Evolutionary conservation across 2,113 vertebrate species (phyloP).

Genomic region (Leptocoma aspasia): DNA sequence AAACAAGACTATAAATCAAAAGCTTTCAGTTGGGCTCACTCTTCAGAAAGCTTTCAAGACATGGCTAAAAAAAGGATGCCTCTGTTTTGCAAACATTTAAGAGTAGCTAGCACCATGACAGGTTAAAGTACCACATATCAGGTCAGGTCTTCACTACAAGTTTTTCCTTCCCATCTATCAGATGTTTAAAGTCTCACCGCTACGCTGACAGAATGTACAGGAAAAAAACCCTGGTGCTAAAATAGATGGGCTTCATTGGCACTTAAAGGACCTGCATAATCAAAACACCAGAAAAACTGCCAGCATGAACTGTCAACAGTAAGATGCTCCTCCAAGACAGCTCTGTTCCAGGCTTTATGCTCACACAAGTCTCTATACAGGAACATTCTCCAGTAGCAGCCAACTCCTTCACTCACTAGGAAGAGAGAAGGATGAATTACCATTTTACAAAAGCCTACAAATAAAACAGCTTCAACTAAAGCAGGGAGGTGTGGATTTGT

Average conservation of each 20-base stretch:
- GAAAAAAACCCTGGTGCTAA: not conserved
- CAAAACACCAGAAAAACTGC: not conserved
- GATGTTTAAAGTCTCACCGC: not conserved
- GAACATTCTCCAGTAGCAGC: not conserved
- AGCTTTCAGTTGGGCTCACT: not conserved
- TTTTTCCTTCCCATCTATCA: not conserved
- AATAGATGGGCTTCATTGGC: fast-evolving
- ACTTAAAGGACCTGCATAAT: not conserved
- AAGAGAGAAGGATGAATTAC: not conserved
- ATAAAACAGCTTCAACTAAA: not conserved
- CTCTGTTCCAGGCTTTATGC: not conserved
- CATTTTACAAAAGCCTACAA: not conserved
- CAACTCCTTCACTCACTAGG: not conserved
- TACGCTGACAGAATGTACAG: not conserved
- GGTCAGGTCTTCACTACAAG: not conserved
- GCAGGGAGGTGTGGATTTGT: not conserved
- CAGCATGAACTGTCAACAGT: not conserved
- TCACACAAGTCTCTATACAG: not conserved
- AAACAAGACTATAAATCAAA: not conserved
- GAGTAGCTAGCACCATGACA: not conserved
- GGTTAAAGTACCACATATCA: not conserved
- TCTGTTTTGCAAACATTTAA: not conserved
- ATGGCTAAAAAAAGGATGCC: not conserved
- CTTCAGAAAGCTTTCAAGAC: not conserved
- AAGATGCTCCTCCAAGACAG: not conserved